A percentile compares a stretch with the other conserved stretches of the same genome.
phyloP scores from a whole-genome alignment of 2,113 vertebrate genomes.

The Cairina moschata region DNA sequence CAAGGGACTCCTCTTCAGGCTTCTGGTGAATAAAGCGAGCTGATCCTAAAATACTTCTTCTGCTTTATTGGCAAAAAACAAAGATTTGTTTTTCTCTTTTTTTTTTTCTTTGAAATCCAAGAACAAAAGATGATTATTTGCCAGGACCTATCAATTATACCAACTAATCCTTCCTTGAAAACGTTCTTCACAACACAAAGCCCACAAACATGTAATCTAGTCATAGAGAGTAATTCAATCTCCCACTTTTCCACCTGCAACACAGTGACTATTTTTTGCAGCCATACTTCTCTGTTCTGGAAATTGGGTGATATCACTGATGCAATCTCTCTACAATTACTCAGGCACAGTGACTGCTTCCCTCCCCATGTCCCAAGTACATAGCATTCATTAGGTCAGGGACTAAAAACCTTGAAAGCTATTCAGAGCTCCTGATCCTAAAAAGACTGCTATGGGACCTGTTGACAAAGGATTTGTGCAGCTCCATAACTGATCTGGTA shows the following conservation, averaged over 20 bases:
- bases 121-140: background rate
- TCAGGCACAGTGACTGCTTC: background rate
- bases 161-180: background rate
- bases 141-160: background rate
- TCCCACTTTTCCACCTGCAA: background rate
- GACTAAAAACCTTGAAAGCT: background rate
- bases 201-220: background rate
- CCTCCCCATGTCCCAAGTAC: background rate
- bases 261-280: background rate
- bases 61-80: conserved; percentile 54
- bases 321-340: background rate
- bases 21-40: conserved; percentile 54
- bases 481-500: background rate
- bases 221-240: background rate
- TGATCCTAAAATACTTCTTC: conserved; percentile 61
- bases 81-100: background rate
- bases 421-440: background rate
- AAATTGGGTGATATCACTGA: background rate
- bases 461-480: background rate
- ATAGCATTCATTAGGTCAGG: background rate
- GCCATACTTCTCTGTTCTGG: background rate
- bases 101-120: background rate
- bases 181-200: background rate
- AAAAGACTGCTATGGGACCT: background rate
- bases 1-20: conserved; percentile 68